Evolutionary conservation across 2,888 invertebrate genomes (phyloP), one percentile per base, ranked within the genome.

Genomic region (Dryobotodes eremita): DNA sequence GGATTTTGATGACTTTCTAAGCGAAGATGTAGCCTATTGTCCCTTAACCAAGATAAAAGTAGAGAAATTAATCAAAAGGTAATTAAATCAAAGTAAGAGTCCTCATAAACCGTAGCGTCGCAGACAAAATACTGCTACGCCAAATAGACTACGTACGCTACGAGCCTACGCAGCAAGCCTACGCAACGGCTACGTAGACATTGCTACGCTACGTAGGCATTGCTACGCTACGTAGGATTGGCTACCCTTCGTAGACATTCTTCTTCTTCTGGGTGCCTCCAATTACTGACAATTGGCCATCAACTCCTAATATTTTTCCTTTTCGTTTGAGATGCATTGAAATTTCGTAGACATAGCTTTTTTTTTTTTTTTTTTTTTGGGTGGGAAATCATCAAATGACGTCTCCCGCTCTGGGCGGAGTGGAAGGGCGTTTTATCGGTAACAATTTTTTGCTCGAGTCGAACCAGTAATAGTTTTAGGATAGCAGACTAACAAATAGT

Each of bases 221-320:
- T 42, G 7, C 42, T 42, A 10, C 46, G 11, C 61, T 61, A n/a
- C 71, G 15, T 2, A 23, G 17, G 0, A 57, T 11, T 61, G 15
- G 20, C 31, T 65, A 31, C 53, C 59, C 36, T 76, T 62, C 71
- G 59, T 53, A 69, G 66, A n/a, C 7, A n/a, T 69, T 53, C 17
- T 15, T 50, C 3, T 31, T 31, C 8, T 31, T 68, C 48, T 13
- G 31, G 11, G 48, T 26, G 13, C 4, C 20, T 68, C 1, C 13
- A 31, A 31, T 68, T 31, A 31, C 13, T 31, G 13, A 26, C 26
- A 8, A 13, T 20, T 20, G 15, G 13, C 8, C 8, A 15, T 15
- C 6, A n/a, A 36, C 11, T 55, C 8, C 26, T 31, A 8, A 50
- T 31, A 50, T 50, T 50, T 31, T 31, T 8, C 31, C 31, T 50